Percentiles rank a stretch among this genome's conserved stretches.
phyloP scores from a whole-genome alignment of 2,888 invertebrate genomes.

The Camponotus fellah region DNA sequence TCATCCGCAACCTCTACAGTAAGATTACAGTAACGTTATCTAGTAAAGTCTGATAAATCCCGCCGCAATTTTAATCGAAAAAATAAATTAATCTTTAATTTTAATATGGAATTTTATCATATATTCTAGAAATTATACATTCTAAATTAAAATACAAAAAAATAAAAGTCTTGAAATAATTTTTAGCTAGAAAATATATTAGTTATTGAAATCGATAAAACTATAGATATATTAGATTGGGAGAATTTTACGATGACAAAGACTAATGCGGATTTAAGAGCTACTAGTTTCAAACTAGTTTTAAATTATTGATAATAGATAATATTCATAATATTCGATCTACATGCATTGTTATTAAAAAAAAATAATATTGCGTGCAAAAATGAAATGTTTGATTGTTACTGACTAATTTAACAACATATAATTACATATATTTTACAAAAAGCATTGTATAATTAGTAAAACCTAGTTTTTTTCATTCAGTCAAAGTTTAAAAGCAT shows the following conservation, averaged over 20 bases:
- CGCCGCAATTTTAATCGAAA: not conserved
- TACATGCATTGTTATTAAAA: not conserved
- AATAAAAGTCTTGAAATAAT: not conserved
- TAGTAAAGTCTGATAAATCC: not conserved
- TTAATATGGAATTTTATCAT: not conserved
- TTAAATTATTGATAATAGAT: not conserved
- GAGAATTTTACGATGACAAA: not conserved
- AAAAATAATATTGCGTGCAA: not conserved
- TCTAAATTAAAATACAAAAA: too few relatives aligned
- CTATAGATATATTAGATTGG: not conserved
- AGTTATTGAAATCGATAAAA: not conserved
- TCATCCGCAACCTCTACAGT: conserved; percentile 77
- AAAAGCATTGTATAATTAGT: not conserved
- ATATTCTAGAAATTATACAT: not conserved
- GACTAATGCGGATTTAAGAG: not conserved
- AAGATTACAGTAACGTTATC: conserved; percentile 56
- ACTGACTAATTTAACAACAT: not conserved
- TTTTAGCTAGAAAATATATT: not conserved
- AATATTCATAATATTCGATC: not conserved
- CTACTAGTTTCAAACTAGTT: not conserved
- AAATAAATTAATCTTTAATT: not conserved
- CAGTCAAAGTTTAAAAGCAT: not conserved
- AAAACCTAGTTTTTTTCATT: not conserved
- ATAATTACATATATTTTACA: not conserved
- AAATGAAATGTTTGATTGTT: not conserved